Percentiles rank a stretch among this genome's conserved stretches.
phyloP scores from a whole-genome alignment of 2,113 vertebrate genomes.

The Anarrhichthys ocellatus region DNA sequence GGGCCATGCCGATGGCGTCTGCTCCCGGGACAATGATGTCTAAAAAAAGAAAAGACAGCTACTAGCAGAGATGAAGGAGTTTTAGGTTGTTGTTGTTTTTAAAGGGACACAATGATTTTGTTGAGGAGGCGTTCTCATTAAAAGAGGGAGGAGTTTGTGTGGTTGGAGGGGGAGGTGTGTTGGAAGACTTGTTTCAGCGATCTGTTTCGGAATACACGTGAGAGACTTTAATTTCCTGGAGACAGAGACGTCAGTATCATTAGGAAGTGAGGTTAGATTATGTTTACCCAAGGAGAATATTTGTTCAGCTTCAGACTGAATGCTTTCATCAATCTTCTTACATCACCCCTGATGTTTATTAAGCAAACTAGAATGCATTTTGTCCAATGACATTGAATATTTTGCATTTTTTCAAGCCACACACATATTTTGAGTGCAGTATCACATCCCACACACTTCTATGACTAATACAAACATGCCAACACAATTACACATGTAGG shows the following conservation, averaged over 20 bases:
- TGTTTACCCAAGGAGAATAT: not conserved
- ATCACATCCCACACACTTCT: not conserved
- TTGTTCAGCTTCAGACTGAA: not conserved
- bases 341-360: too few species aligned
- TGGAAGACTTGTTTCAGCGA: not conserved
- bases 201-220: not conserved
- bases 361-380: not conserved
- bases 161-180: not conserved
- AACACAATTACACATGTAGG: not conserved
- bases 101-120: slow-evolving; percentile 14
- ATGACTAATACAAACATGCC: not conserved
- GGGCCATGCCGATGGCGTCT: slow-evolving; percentile 69
- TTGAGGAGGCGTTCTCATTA: slow-evolving; percentile 20
- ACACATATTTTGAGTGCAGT: not conserved
- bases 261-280: slow-evolving; percentile 11
- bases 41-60: not conserved
- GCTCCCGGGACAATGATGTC: not conserved
- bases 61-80: not conserved
- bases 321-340: not conserved
- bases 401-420: not conserved
- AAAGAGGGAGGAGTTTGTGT: slow-evolving; percentile 36
- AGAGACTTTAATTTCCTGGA: not conserved
- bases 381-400: not conserved
- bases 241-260: not conserved
- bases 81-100: not conserved